Percentiles rank a stretch among this genome's conserved stretches.
These are phyloP conservation scores for Eupithecia subfuscata DNA, from an alignment of 2,888 invertebrate species.

Conservation along the genomic window DNA sequence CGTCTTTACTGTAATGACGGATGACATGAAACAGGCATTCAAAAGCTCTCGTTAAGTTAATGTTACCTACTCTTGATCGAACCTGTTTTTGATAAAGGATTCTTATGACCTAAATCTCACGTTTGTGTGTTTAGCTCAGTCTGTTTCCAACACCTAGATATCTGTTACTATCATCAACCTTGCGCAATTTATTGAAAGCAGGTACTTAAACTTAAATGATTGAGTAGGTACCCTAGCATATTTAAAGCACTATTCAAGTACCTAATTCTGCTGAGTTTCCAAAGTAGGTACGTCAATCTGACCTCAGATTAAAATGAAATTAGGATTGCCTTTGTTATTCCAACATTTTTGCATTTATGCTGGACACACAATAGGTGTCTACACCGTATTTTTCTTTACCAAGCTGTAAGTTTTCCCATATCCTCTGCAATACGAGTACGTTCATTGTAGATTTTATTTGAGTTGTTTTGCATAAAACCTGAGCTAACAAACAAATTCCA, in stretches of 20 bases:
- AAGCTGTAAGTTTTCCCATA: slow-evolving; percentile 21
- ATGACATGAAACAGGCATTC: slow-evolving; percentile 73
- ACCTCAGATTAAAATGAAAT: background rate
- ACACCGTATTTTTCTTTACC: background rate
- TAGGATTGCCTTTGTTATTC: background rate
- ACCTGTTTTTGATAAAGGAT: slow-evolving; percentile 34
- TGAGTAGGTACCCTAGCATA: background rate
- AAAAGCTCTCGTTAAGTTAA: slow-evolving; percentile 70
- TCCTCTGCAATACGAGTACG: slow-evolving; percentile 5
- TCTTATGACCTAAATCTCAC: slow-evolving; percentile 30
- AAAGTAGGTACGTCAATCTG: background rate
- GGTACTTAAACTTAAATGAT: background rate
- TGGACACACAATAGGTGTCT: background rate
- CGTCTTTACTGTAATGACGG: slow-evolving; percentile 71
- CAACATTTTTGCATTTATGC: background rate
- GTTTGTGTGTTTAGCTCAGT: background rate
- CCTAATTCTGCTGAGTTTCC: background rate
- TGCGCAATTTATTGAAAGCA: background rate
- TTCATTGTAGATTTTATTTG: slow-evolving; percentile 27
- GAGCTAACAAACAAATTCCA: slow-evolving; percentile 55
- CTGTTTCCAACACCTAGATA: background rate
- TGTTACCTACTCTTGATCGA: slow-evolving; percentile 47
- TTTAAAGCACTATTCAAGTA: no score
- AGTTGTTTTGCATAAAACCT: slow-evolving; percentile 28
- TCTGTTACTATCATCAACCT: background rate